Conservation (phyloP, 23 tunicate species). For the Trididemnum clinides region DNA sequence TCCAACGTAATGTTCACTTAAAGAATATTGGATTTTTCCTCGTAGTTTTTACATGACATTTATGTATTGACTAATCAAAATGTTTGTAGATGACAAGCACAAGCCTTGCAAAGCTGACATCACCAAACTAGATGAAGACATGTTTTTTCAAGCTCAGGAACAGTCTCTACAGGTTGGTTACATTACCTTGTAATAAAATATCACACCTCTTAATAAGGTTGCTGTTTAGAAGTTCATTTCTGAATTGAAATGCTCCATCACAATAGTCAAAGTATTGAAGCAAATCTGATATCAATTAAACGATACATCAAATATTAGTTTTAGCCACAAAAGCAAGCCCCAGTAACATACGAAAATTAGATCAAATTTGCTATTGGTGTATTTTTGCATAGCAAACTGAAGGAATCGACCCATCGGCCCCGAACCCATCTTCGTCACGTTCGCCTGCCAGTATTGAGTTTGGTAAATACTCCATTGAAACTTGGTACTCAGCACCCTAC, state of each 20-base stretch:
- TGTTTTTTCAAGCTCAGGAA: conserved; percentile 84
- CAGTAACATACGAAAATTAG: too few species aligned
- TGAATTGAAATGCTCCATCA: too few species aligned
- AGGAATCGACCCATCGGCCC: conserved; percentile 42
- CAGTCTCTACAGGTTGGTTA: conserved; percentile 88
- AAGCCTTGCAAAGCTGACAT: conserved; percentile 85
- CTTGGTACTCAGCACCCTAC: conserved; percentile 97
- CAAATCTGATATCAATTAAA: too few species aligned
- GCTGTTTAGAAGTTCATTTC: too few species aligned
- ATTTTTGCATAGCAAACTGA: conserved; percentile 63
- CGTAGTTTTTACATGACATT: not conserved
- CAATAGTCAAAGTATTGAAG: too few species aligned
- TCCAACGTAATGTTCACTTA: too few species aligned
- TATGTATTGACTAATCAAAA: not conserved
- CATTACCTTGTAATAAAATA: too few species aligned
- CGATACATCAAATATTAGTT: too few species aligned
- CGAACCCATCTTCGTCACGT: conserved; percentile 71
- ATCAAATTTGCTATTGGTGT: too few species aligned
- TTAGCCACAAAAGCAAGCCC: too few species aligned
- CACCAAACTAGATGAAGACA: conserved; percentile 74
- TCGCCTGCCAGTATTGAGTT: conserved; percentile 89
- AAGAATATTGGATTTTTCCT: not conserved
- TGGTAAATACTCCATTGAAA: conserved; percentile 83
- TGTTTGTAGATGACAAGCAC: conserved; percentile 26
- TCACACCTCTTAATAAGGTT: too few species aligned